Evolutionary conservation across 2,113 vertebrate species (phyloP), one percentile per base, ranked within the genome.

Genomic region (Brachyhypopomus occidentalis): DNA sequence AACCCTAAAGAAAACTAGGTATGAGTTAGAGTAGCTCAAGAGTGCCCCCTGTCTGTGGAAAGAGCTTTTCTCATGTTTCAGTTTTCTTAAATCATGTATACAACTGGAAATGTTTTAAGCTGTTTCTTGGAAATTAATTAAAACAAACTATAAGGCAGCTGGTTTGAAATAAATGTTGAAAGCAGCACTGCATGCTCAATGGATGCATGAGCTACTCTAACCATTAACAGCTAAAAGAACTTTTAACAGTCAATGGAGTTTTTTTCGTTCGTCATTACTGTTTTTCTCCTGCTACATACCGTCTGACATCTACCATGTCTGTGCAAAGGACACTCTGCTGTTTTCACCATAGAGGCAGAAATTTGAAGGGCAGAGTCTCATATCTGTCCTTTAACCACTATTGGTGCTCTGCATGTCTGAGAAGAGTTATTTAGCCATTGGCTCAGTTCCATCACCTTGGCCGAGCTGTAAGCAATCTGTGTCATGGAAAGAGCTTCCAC

Each of bases 11-110:
- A 45, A 52, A 23, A 72, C 30, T 38, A 22, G n/a, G n/a, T 1
- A 20, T 62, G 60, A 52, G 25, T 25, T 52, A 41, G 6, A 34
- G 77, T 48, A 72, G 84, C 84, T 80, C 81, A 66, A 36, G 67
- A 69, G 77, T 75, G 48, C 84, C 84, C 73, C 82, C 84, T 85
- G 77, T 85, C 81, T 79, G 45, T 30, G 11, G 63, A 45, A 60
- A 22, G 2, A 34, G 56, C 20, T 38, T 30, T 56, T 52, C 0
- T 64, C 34, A 34, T 63, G 16, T 19, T n/a, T 9, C 52, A 52
- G 8, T 52, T 52, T 12, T 8, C 45, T 9, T 52, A 52, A 52
- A 52, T 52, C 2, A 11, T 52, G 45, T 52, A 25, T 72, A 56
- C 19, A 23, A 48, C 20, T 59, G 17, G 16, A 59, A 75, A 63